A percentile compares a stretch with the other conserved stretches of the same genome.
Evolutionary conservation across 2,113 vertebrate species (phyloP).

Genomic region (Pyrgilauda ruficollis): DNA sequence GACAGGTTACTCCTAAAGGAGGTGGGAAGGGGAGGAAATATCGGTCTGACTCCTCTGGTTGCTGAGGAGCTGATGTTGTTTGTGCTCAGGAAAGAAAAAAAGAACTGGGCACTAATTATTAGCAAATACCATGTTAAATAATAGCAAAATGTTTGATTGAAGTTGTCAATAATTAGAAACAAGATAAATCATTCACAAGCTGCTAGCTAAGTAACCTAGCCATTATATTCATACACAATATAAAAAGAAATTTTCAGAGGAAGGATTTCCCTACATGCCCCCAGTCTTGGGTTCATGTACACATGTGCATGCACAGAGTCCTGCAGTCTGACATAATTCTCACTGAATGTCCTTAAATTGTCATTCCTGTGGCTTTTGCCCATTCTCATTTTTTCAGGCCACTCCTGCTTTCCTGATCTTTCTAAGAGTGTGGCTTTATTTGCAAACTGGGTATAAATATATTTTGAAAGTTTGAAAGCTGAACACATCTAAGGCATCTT

Average conservation of each 20-base stretch:
- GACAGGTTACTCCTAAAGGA: background rate
- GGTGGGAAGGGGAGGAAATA: background rate
- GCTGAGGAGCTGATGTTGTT: background rate
- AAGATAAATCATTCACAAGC: background rate
- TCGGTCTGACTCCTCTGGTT: background rate
- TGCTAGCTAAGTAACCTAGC: background rate
- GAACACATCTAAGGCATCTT: background rate
- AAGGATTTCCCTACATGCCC: accelerated
- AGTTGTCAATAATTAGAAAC: background rate
- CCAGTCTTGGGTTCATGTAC: background rate
- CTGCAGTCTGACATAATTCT: background rate
- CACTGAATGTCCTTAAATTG: background rate
- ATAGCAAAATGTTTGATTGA: background rate
- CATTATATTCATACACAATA: background rate
- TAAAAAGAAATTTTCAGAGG: background rate
- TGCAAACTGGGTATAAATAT: background rate
- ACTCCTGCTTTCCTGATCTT: background rate
- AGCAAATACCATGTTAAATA: background rate
- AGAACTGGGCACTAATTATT: background rate
- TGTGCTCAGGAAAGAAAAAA: background rate
- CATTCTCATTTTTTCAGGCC: background rate
- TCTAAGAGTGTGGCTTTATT: background rate
- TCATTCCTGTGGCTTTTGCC: background rate
- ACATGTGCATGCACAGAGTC: background rate
- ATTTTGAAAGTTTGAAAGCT: background rate